These are phyloP conservation scores for Gadus macrocephalus DNA, from an alignment of 2,113 vertebrate species.

Conservation along the genomic window DNA sequence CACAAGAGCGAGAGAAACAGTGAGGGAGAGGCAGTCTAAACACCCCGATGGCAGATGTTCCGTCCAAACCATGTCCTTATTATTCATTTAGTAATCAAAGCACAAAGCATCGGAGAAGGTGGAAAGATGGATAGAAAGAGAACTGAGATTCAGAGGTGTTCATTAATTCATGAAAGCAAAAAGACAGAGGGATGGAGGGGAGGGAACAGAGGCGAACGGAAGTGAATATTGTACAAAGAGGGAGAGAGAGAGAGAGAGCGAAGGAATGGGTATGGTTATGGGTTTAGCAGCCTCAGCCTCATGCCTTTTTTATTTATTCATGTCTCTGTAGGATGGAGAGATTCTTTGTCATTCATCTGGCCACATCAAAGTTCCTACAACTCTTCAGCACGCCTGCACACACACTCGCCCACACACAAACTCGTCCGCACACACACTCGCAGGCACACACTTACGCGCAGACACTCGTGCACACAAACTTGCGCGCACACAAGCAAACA, in stretches of 20 bases:
- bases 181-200: constrained; percentile 49
- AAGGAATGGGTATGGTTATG: too few relatives aligned
- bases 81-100: constrained; percentile 65
- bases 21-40: neutral
- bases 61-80: constrained; percentile 59
- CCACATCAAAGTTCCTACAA: constrained; percentile 52
- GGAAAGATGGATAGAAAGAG: constrained; percentile 49
- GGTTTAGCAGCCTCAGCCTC: constrained; percentile 24
- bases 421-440: too few relatives aligned
- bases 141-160: constrained; percentile 57
- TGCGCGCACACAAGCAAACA: too few relatives aligned
- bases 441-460: too few relatives aligned
- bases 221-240: constrained; percentile 45
- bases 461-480: constrained; percentile 10
- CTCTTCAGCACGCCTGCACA: constrained; percentile 35
- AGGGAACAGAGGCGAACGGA: constrained; percentile 46
- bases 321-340: constrained; percentile 58
- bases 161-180: constrained; percentile 69
- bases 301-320: constrained; percentile 63
- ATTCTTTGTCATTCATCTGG: constrained; percentile 59
- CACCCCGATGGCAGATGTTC: constrained; percentile 25
- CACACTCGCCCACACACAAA: too few relatives aligned
- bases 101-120: constrained; percentile 34
- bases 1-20: constrained; percentile 15
- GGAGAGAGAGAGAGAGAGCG: constrained; percentile 11